phyloP scores from a whole-genome alignment of 2,888 invertebrate species.

The Aelia acuminata region DNA sequence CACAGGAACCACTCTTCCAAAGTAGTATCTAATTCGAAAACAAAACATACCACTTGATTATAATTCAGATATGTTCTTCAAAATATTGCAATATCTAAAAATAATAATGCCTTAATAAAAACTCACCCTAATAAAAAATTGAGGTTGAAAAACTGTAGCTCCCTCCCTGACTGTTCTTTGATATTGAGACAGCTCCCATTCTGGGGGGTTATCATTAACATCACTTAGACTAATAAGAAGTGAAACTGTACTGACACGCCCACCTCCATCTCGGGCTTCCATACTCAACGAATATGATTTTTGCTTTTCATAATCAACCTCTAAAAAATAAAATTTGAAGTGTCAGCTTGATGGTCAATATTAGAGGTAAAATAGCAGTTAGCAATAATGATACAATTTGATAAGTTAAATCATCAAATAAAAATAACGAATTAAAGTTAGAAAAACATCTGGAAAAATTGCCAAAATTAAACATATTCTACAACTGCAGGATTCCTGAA shows the following conservation, averaged over 20 bases:
- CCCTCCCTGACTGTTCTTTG: slow-evolving; percentile 84
- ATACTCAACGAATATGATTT: slow-evolving; percentile 85
- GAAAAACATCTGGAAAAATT: no score
- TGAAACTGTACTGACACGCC: slow-evolving; percentile 79
- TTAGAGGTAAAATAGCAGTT: not conserved
- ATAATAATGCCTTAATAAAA: slow-evolving; percentile 14
- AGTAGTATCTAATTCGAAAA: not conserved
- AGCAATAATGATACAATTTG: no score
- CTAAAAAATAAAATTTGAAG: slow-evolving; percentile 53
- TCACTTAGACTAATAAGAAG: slow-evolving; percentile 81
- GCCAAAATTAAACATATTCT: no score
- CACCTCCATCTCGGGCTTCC: slow-evolving; percentile 87
- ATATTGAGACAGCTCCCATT: slow-evolving; percentile 80
- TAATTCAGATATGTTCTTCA: not conserved
- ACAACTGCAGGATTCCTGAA: no score
- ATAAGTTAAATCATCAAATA: no score
- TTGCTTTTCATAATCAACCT: slow-evolving; percentile 84
- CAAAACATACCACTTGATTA: not conserved
- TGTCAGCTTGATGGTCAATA: not conserved
- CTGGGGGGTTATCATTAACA: slow-evolving; percentile 83
- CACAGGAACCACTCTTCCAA: no score
- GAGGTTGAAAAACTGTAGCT: slow-evolving; percentile 82
- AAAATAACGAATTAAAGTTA: no score
- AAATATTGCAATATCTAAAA: slow-evolving; percentile 11
- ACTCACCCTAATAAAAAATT: slow-evolving; percentile 79